Conservation (phyloP, 2,113 vertebrate species). For the Grallaria varia region DNA sequence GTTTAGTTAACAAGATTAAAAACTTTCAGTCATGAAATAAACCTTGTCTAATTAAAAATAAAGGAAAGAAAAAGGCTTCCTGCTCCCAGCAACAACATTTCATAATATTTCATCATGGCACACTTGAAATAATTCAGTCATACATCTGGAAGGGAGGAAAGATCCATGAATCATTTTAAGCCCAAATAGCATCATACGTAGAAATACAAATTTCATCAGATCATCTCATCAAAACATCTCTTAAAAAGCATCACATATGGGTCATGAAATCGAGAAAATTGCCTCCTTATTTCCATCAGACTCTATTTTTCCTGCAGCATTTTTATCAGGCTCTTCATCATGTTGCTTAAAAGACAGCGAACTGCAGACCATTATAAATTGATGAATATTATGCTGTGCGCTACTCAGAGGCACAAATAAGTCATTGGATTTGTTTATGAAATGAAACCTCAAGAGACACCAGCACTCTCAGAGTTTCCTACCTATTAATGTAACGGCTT, state of each 20-base stretch:
- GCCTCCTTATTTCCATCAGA: neutral
- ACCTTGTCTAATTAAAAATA: neutral
- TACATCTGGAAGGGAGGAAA: neutral
- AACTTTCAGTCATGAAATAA: neutral
- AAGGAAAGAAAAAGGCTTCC: neutral
- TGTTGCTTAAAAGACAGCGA: neutral
- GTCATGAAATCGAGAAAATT: neutral
- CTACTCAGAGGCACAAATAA: conserved; percentile 18
- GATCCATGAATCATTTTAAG: neutral
- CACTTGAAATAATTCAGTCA: neutral
- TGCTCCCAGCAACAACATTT: neutral
- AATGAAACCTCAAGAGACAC: neutral
- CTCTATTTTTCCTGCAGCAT: neutral
- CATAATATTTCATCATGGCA: neutral
- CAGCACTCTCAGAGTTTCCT: conserved; percentile 34
- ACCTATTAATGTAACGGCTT: neutral
- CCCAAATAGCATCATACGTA: neutral
- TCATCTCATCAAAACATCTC: neutral
- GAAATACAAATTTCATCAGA: neutral
- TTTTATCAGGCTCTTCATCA: neutral
- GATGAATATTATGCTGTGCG: neutral
- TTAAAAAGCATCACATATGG: neutral
- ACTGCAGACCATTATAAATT: neutral
- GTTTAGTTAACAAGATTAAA: neutral
- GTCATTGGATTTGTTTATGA: neutral